These are phyloP conservation scores for Poecilia latipinna DNA, from an alignment of 2,113 vertebrate genomes.

Conservation along the genomic window DNA sequence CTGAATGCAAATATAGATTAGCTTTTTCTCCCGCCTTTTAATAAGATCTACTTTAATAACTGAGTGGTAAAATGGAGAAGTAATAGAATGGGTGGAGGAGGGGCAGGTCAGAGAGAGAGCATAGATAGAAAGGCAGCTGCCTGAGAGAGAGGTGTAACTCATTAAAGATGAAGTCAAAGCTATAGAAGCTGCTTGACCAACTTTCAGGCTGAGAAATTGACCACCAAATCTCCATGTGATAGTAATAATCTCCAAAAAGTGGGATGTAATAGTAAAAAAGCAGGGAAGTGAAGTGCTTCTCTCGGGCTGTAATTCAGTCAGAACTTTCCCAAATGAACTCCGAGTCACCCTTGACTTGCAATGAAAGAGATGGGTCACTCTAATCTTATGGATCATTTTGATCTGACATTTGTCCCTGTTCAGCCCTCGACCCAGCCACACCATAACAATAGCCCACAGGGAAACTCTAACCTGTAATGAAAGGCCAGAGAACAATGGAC, in stretches of 20 bases:
- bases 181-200: slow-evolving; percentile 44
- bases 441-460: slow-evolving; percentile 83
- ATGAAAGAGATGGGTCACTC: slow-evolving; percentile 43
- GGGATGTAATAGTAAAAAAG: not conserved
- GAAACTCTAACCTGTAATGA: slow-evolving; percentile 94
- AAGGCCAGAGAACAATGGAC: slow-evolving; percentile 90
- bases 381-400: slow-evolving; percentile 66
- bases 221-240: slow-evolving; percentile 6
- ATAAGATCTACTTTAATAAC: slow-evolving; percentile 98
- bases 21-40: slow-evolving; percentile 99
- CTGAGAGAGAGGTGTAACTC: slow-evolving; percentile 52
- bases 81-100: slow-evolving; percentile 86
- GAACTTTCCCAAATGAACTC: slow-evolving; percentile 51
- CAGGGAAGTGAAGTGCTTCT: not conserved
- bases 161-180: slow-evolving; percentile 68
- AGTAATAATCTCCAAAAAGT: slow-evolving; percentile 28
- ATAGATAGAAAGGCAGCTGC: slow-evolving; percentile 82
- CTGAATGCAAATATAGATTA: slow-evolving; percentile 99
- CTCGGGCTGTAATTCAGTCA: not conserved
- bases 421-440: slow-evolving; percentile 82
- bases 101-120: slow-evolving; percentile 88
- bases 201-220: slow-evolving; percentile 50
- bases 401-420: slow-evolving; percentile 78
- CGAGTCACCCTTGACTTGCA: slow-evolving; percentile 50
- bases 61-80: slow-evolving; percentile 84